These are phyloP conservation scores for Heliothis subflexa DNA, from an alignment of 1,140 invertebrate genomes.

Conservation along the genomic window DNA sequence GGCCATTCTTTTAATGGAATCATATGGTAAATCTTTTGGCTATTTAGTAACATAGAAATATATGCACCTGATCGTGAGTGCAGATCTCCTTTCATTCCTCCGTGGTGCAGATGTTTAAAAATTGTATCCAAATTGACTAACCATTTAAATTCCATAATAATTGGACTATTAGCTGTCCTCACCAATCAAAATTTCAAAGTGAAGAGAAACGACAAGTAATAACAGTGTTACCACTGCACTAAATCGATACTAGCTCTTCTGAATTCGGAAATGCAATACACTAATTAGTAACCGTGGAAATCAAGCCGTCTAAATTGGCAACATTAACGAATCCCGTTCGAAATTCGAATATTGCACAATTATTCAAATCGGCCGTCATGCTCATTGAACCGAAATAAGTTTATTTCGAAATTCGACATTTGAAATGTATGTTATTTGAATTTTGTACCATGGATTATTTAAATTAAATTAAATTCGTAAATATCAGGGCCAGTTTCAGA, in stretches of 20 bases:
- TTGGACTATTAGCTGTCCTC: no score
- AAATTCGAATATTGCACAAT: slow-evolving; percentile 11
- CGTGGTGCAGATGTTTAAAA: no score
- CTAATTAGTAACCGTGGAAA: background rate
- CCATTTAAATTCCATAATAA: no score
- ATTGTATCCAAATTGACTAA: no score
- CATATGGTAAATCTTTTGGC: no score
- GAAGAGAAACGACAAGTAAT: background rate
- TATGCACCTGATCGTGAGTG: no score
- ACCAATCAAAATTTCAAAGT: no score
- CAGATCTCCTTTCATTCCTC: no score
- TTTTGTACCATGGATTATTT: background rate
- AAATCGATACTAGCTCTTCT: background rate
- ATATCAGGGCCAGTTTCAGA: no score
- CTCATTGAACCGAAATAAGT: background rate
- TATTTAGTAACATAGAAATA: no score
- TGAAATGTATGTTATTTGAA: slow-evolving; percentile 11
- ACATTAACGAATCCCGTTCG: slow-evolving; percentile 17
- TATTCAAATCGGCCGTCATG: slow-evolving; percentile 14
- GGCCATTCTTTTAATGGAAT: no score
- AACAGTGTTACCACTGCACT: background rate
- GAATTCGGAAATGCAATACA: background rate
- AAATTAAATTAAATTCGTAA: no score
- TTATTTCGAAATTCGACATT: slow-evolving; percentile 9
- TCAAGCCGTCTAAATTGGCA: slow-evolving; percentile 4